Evolutionary conservation across 2,113 vertebrate genomes (phyloP).

Genomic region (Ellobius talpinus): DNA sequence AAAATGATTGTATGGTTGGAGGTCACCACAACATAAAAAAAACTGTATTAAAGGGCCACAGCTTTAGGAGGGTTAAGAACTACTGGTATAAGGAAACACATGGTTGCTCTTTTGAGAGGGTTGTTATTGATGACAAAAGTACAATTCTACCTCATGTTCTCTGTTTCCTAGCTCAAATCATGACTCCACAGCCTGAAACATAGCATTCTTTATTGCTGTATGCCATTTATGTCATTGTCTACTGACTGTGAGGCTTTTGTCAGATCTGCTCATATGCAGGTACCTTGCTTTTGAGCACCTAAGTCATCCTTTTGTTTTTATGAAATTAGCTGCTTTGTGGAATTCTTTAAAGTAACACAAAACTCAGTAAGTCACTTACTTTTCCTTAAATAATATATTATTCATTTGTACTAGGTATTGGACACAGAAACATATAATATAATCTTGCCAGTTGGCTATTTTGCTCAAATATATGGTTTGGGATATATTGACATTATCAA

Average conservation of each 20-base stretch:
- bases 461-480: slow-evolving; percentile 3
- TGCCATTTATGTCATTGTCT: neutral
- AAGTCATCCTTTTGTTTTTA: neutral
- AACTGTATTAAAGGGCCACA: neutral
- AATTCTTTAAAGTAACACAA: neutral
- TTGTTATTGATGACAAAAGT: neutral
- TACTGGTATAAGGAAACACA: neutral
- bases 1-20: neutral
- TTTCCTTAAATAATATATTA: slow-evolving; percentile 15
- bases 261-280: no score
- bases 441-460: neutral
- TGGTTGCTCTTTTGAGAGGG: neutral
- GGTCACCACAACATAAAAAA: neutral
- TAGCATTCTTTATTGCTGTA: neutral
- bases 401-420: neutral
- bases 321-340: neutral
- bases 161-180: neutral
- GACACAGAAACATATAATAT: neutral
- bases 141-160: neutral
- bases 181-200: neutral
- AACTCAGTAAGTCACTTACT: neutral
- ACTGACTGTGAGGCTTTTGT: neutral
- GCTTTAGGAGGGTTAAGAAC: neutral
- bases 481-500: neutral
- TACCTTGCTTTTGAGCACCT: neutral